Evolutionary conservation across 2,113 vertebrate species (phyloP).

Genomic region (Tenebrosternarchus preto): DNA sequence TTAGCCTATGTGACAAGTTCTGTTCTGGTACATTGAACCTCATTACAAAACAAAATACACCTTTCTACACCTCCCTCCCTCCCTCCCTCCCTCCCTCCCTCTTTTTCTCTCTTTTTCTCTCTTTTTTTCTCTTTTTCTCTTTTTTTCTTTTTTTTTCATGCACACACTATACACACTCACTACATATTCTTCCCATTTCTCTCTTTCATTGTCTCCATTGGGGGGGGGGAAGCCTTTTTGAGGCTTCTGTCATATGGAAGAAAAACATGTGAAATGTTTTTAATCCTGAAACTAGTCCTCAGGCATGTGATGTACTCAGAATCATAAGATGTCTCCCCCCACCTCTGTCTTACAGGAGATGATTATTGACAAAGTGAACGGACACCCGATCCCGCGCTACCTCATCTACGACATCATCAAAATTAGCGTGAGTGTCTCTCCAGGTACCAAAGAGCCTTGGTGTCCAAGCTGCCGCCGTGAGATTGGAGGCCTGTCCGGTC

Average conservation of each 20-base stretch:
- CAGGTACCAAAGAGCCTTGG: background rate
- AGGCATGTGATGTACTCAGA: background rate
- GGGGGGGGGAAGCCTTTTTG: background rate
- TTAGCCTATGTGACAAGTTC: too few species aligned
- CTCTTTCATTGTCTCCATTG: background rate
- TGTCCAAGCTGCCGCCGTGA: background rate
- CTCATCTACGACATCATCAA: constrained; percentile 99
- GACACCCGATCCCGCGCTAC: constrained; percentile 92
- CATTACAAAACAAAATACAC: background rate
- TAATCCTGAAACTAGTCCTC: background rate
- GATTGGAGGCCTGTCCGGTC: background rate
- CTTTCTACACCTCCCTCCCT: background rate
- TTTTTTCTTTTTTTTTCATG: background rate
- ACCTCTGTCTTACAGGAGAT: constrained; percentile 86
- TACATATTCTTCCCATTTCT: background rate
- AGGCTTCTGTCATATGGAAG: constrained; percentile 1
- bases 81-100: constrained; percentile 1
- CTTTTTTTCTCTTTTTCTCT: background rate
- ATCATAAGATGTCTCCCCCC: constrained; percentile 10
- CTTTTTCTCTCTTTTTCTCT: constrained; percentile 4
- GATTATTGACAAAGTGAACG: constrained; percentile 98
- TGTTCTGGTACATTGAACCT: too few species aligned
- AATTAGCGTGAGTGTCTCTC: constrained; percentile 88
- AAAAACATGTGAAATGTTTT: background rate
- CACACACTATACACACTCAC: background rate